A percentile compares a stretch with the other conserved stretches of the same genome.
phyloP scores from a whole-genome alignment of 2,113 vertebrate genomes.

The Onychostruthus taczanowskii region DNA sequence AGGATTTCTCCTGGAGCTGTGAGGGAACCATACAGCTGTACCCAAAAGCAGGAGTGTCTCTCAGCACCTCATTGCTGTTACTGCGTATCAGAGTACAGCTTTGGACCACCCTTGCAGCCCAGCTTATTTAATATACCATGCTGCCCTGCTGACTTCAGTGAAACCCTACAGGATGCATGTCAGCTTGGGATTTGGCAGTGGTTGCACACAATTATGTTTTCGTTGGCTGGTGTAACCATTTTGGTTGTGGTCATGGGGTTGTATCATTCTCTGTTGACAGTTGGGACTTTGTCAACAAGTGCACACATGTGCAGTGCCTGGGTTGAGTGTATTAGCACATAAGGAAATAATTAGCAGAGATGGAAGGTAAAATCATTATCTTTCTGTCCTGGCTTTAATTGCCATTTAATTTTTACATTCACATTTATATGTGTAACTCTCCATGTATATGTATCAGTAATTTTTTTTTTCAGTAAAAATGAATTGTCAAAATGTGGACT shows the following conservation, averaged over 20 bases:
- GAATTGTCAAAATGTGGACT: background rate
- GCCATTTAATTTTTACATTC: constrained; percentile 7
- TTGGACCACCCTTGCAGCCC: constrained; percentile 32
- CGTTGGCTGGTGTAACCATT: constrained; percentile 22
- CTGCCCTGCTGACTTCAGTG: constrained; percentile 20
- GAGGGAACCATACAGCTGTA: background rate
- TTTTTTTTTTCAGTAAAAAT: background rate
- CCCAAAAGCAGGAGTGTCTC: background rate
- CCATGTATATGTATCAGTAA: background rate
- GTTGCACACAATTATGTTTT: constrained; percentile 17
- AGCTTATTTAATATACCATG: background rate
- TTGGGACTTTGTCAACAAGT: constrained; percentile 42
- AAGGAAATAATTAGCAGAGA: constrained; percentile 43
- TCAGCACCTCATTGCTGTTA: constrained; percentile 28
- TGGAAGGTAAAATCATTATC: constrained; percentile 10
- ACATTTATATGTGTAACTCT: background rate
- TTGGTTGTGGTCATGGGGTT: background rate
- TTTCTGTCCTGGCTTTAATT: constrained; percentile 15
- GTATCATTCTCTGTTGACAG: background rate
- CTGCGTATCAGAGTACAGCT: background rate
- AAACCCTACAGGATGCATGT: constrained; percentile 1
- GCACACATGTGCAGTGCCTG: constrained; percentile 13
- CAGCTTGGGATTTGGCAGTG: constrained; percentile 33
- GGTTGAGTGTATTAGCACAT: background rate
- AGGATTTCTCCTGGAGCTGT: background rate